Evolutionary conservation across 2,113 vertebrate species (phyloP), one percentile per base, ranked within the genome.

Genomic region (Petroica traversi): DNA sequence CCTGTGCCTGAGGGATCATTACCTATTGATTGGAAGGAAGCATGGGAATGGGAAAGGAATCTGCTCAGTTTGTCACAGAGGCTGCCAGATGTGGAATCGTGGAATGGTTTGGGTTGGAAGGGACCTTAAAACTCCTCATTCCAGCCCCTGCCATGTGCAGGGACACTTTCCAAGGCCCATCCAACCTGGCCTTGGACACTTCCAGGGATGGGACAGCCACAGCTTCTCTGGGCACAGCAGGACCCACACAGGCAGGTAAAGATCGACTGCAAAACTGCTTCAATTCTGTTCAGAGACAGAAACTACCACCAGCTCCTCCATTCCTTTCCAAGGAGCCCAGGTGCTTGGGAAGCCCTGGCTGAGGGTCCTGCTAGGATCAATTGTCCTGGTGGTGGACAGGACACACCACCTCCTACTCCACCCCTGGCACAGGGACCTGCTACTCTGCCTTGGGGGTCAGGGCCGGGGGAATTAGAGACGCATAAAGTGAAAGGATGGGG

Each of bases 271-370:
- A 79, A 38, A 77, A 25, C 25, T 5, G 40, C 25, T 11, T 41
- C 28, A 46, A 41, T 46, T 66, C 4, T 1, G 5, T 41, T 71
- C 28, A 1, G 5, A 31, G 51, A 41, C 36, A 45, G 0, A 0
- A 48, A 48, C 18, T 49, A 25, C 9, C 68, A n/a, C 5, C 52
- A 71, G 29, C 67, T 1, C 0, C 16, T 57, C 67, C 57, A 25
- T 46, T 34, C 46, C 43, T 12, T 46, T 26, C 45, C 49, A 40
- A 66, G 46, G 48, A 40, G 10, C 6, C 24, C 36, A 16, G 14
- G 14, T 8, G 11, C 41, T 16, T 2, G 4, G 52, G 2, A 4
- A 71, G 36, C 45, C 34, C 59, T 3, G 6, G 28, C 19, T 5
- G 1, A 61, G 64, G 31, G 43, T 41, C 19, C 31, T 25, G 49